Base-by-base conservation (phyloP, 1,140 invertebrate genomes). In the Orchestia grillus region DNA sequence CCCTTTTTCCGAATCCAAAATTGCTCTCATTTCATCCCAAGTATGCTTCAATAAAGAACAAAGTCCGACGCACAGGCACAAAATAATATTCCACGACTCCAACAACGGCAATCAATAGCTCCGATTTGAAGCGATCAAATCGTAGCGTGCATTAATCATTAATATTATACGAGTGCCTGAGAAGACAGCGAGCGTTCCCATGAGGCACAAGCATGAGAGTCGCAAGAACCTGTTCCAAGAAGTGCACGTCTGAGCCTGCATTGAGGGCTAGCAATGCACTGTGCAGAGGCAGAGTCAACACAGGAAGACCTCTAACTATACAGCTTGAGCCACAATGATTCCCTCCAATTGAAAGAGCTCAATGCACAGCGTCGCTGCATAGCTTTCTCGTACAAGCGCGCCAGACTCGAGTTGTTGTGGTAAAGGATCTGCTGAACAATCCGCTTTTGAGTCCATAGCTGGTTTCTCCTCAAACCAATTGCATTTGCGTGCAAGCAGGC, bases 361-460 rank as follows among this genome's bases (percentile, higher is more conserved):
- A 94, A 94, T 94, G 92, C 44, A 47, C 42, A 44, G 43, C 40
- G 43, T 94, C 15, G 40, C 92, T 94, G 92, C 92, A 94, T 94
- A 45, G 92, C 43, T 94, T 23, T 47, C 44, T 44, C 88, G 88
- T n/a, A 88, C 44, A 47, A 94, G 92, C 92, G 90, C 41, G 44
- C 92, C 43, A n/a, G 44, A n/a, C 92, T 94, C 40, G 44, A 94
- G 92, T 94, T 94, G 92, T 94, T 94, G 92, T 94, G 92, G 92
- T 94, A 94, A 94, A 47, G 92, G 92, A 44, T 94, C 44, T 11
- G 8, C 41, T 0, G 44, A 45, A 94, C 92, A 94, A 94, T 94
- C 41, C 19, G 6, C 92, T 47, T 94, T 94, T 45, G 92, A 94
- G 44, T 40, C 43, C 44, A 40, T 47, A 44, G 41, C 44, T 44